Evolutionary conservation across 2,797 vertebrate genomes (phyloP).

Genomic region (Hydrophis major): DNA sequence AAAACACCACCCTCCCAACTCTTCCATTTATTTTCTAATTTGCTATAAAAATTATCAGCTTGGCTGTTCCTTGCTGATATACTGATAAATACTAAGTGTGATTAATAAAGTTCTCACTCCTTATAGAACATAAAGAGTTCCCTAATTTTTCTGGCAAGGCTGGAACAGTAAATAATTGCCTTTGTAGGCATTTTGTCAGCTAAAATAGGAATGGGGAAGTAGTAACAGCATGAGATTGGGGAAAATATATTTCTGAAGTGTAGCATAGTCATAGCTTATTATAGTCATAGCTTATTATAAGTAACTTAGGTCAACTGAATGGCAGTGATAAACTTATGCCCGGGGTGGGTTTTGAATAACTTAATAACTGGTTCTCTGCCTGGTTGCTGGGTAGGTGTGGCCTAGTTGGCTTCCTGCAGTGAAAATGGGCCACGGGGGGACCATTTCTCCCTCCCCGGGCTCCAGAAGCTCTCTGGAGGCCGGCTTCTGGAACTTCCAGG

Average conservation of each 20-base stretch:
- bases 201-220: background rate
- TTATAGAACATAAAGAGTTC: background rate
- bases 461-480: too few species aligned
- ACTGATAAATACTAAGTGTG: constrained; percentile 16
- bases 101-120: background rate
- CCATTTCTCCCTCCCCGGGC: too few species aligned
- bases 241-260: background rate
- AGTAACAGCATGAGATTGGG: background rate
- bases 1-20: background rate
- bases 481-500: too few species aligned
- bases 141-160: background rate
- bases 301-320: background rate
- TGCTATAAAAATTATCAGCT: constrained; percentile 9
- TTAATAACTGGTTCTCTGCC: too few species aligned
- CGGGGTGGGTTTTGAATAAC: too few species aligned
- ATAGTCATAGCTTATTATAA: background rate
- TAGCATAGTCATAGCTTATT: background rate
- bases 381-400: too few species aligned
- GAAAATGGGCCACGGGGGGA: too few species aligned
- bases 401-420: too few species aligned
- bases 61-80: constrained; percentile 4
- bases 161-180: background rate
- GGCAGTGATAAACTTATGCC: background rate
- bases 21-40: background rate
- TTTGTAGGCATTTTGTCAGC: background rate